Evolutionary conservation across 1,140 invertebrate species (phyloP), one percentile per base, ranked within the genome.

Genomic region (Dreissena polymorpha): DNA sequence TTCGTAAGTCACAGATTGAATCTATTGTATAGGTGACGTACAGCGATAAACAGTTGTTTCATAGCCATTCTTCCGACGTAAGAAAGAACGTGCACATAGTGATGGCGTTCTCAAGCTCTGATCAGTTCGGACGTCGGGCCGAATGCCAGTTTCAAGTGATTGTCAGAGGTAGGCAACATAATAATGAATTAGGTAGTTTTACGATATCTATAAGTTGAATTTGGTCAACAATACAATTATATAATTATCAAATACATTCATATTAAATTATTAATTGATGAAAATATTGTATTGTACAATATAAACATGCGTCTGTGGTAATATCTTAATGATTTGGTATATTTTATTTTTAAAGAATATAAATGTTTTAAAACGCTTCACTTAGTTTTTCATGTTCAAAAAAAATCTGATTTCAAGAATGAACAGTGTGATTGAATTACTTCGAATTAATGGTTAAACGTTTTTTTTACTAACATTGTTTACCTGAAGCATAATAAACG

Each of bases 61-160:
- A 82, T 71, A 74, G 69, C 23, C 27, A 21, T 16, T 25, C 21
- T 8, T 0, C 57, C 14, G 79, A 82, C 16, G 27, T 82, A 7
- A 27, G 49, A n/a, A 73, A 73, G 49, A 82, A 82, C 50, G 53
- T 82, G 25, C 79, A 82, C 49, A 49, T 82, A 10, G 79, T 82
- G 10, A 74, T 60, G 10, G 79, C 79, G 16, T 82, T 64, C 79
- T 82, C 79, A 21, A 50, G 55, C 16, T 68, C 69, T 18, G 79
- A 82, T 27, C 13, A 18, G 8, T 25, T 65, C 27, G 70, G 79
- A 25, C 25, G 64, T 12, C 53, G 79, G 39, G 71, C 79, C 12
- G 71, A 73, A 50, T 82, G 79, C 65, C 49, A 49, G 60, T 82
- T 82, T 49, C 51, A 53, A 57, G 79, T 82, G 27, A 67, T 82